A percentile compares a stretch with the other conserved stretches of the same genome.
Conservation (phyloP, 53 echinoderm and acorn worm species). For the Holothuria leucospilota region DNA sequence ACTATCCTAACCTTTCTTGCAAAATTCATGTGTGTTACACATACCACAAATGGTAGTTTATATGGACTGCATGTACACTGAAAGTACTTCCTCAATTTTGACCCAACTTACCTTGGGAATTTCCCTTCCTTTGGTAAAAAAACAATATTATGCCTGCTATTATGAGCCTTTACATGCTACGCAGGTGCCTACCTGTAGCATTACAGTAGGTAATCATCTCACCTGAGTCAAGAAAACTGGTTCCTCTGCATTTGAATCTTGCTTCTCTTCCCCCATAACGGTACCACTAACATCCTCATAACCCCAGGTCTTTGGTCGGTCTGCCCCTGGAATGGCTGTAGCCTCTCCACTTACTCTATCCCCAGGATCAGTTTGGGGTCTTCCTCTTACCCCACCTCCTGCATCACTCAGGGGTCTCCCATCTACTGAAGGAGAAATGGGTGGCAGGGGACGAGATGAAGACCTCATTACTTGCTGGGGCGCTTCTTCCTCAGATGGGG, state of each 20-base stretch:
- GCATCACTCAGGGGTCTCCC: neutral
- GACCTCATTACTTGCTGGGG: conserved; percentile 43
- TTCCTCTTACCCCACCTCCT: too few relatives aligned
- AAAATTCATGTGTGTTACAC: too few relatives aligned
- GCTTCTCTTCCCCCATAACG: conserved; percentile 20
- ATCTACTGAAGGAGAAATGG: conserved; percentile 52
- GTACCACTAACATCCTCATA: conserved; percentile 71
- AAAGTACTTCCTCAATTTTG: too few relatives aligned
- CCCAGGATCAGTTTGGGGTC: conserved; percentile 1
- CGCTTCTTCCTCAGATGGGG: conserved; percentile 35
- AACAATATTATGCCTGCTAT: too few relatives aligned
- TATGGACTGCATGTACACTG: too few relatives aligned
- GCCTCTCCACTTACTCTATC: neutral
- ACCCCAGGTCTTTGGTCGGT: conserved; percentile 72
- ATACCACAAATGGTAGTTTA: too few relatives aligned
- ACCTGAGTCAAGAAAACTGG: conserved; percentile 98
- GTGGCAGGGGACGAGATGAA: conserved; percentile 78
- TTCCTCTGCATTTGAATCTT: conserved; percentile 64
- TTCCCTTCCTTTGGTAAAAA: too few relatives aligned
- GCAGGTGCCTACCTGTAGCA: too few relatives aligned
- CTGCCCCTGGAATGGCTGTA: neutral
- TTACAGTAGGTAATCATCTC: neutral
- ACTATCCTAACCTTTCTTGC: too few relatives aligned
- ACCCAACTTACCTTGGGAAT: too few relatives aligned
- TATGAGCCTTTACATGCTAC: too few relatives aligned